Conservation (phyloP, 1,140 invertebrate genomes). For the Atta colombica region DNA sequence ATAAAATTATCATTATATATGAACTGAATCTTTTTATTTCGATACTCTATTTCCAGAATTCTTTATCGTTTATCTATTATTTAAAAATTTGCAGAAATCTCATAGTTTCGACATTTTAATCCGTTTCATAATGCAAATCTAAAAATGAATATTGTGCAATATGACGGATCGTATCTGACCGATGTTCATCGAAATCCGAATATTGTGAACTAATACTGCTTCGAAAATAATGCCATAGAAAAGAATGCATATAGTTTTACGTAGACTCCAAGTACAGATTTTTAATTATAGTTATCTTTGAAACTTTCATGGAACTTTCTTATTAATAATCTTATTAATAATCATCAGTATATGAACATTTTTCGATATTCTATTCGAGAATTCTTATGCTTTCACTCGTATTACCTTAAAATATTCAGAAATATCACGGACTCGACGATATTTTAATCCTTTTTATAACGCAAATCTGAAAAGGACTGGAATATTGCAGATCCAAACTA, state of each 20-base stretch:
- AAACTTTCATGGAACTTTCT: too few relatives aligned
- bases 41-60: not conserved
- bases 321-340: too few relatives aligned
- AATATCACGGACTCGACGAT: not conserved
- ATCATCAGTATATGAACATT: too few relatives aligned
- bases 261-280: too few relatives aligned
- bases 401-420: not conserved
- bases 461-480: not conserved
- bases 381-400: not conserved
- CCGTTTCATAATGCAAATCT: not conserved
- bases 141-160: too few relatives aligned
- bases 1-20: not conserved
- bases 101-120: not conserved
- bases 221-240: too few relatives aligned
- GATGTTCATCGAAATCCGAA: too few relatives aligned
- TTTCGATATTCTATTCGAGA: not conserved
- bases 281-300: too few relatives aligned
- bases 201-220: too few relatives aligned
- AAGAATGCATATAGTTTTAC: too few relatives aligned
- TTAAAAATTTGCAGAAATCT: conserved; percentile 1
- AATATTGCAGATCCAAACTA: not conserved
- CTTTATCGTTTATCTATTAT: not conserved
- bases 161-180: too few relatives aligned
- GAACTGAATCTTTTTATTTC: not conserved
- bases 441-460: not conserved